Evolutionary conservation across 2,113 vertebrate genomes (phyloP), one percentile per base, ranked within the genome.

Genomic region (Mustela lutreola): DNA sequence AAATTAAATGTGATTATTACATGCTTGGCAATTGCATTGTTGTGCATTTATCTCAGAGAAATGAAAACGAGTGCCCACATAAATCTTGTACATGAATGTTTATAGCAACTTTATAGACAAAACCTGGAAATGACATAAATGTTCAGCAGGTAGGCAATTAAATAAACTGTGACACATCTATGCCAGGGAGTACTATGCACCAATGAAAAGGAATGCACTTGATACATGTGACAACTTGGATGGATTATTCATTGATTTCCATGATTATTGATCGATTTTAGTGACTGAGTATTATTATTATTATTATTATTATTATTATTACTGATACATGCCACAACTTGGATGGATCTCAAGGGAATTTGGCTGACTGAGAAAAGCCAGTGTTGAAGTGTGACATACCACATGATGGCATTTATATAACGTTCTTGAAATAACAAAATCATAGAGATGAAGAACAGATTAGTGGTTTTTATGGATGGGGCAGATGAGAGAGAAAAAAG

Each of bases 361-460:
- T 70, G 33, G 12, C 39, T 58, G 39, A 16, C 21, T 65, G 28
- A 67, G 24, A 80, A 91, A 85, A 79, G 42, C 6, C 62, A 50
- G 48, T 60, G 24, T 79, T 39, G 33, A 67, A 84, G 31, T 71
- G 50, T 71, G 60, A 36, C 14, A 39, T 33, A 26, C 42, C 71
- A 6, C 85, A 60, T 91, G 33, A 71, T 80, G 33, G 6, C 39
- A 80, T 62, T 86, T 42, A 71, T 42, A 50, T 60, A 70, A 60
- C 24, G 79, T 21, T 80, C 31, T 56, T 92, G 33, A 86, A 92
- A 86, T 92, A 71, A 94, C 31, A 88, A 50, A 62, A 86, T 71
- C 80, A 33, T 33, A 71, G 36, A 70, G 4, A 62, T 26, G 33
- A 42, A 80, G 39, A 80, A 70, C 62, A 80, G 33, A 71, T 62